Conservation (phyloP, 2,888 invertebrate genomes). For the Conops quadrifasciatus region DNA sequence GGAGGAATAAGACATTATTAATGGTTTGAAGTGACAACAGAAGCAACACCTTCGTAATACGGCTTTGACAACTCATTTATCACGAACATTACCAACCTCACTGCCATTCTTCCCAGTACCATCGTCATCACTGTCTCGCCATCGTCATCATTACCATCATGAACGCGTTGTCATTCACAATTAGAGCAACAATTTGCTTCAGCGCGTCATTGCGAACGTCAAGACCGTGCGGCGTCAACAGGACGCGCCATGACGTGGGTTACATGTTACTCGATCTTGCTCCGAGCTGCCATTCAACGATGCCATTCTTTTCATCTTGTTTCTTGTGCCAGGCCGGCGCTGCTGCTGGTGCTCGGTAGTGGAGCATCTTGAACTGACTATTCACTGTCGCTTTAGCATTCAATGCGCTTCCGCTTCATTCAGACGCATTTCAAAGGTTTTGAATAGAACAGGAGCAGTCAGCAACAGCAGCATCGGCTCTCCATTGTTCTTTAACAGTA, state of each 20-base stretch:
- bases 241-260: conserved; percentile 15
- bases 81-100: conserved; percentile 56
- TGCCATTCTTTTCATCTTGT: not conserved
- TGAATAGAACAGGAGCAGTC: conserved; percentile 13
- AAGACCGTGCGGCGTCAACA: conserved; percentile 8
- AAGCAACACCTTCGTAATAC: conserved; percentile 59
- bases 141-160: conserved; percentile 49
- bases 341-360: not conserved
- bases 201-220: conserved; percentile 25
- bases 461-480: conserved; percentile 16
- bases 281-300: not conserved
- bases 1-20: not conserved
- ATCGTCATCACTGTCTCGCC: conserved; percentile 49
- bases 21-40: conserved; percentile 52
- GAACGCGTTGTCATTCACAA: conserved; percentile 45
- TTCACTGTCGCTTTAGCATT: conserved; percentile 27
- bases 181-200: conserved; percentile 26
- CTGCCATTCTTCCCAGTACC: conserved; percentile 30
- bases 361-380: conserved; percentile 27
- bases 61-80: conserved; percentile 56
- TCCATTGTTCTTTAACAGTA: conserved; percentile 13
- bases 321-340: not conserved
- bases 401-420: conserved; percentile 29
- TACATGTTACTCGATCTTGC: conserved; percentile 12
- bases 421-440: conserved; percentile 9